Conservation (phyloP, 2,797 vertebrate genomes). For the Morelia viridis region DNA sequence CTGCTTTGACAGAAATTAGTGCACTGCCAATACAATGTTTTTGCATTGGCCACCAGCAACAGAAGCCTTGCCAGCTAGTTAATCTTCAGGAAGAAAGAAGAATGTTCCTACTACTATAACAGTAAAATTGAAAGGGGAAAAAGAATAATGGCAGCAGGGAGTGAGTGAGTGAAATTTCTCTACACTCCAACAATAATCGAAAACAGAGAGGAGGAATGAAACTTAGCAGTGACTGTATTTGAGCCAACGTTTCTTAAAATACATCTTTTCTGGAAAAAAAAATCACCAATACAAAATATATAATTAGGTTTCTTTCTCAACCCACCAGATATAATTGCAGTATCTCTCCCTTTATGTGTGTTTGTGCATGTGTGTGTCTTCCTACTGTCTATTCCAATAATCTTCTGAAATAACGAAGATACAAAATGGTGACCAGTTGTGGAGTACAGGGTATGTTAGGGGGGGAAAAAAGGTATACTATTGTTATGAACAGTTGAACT, state of each 20-base stretch:
- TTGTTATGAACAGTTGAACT: not conserved
- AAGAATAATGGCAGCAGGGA: not conserved
- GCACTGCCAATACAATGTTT: not conserved
- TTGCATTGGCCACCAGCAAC: not conserved
- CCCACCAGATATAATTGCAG: not conserved
- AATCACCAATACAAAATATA: not conserved
- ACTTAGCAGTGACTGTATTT: not conserved
- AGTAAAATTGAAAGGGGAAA: not conserved
- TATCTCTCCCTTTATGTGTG: not conserved
- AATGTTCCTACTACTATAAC: not conserved
- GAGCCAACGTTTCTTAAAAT: not conserved
- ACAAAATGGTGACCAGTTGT: not conserved
- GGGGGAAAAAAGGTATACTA: not conserved
- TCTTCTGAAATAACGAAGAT: not conserved
- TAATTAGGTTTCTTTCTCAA: not conserved
- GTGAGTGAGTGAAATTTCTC: not conserved
- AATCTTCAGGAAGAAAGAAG: not conserved
- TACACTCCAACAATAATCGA: not conserved
- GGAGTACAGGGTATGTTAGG: not conserved
- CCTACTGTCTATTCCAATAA: not conserved
- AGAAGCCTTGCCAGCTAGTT: not conserved
- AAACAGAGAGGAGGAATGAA: not conserved
- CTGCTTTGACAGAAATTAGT: not conserved
- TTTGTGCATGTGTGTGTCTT: not conserved
- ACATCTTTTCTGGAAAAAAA: not conserved